Base-by-base conservation (phyloP, 2,888 invertebrate species). In the Caenorhabditis becei region DNA sequence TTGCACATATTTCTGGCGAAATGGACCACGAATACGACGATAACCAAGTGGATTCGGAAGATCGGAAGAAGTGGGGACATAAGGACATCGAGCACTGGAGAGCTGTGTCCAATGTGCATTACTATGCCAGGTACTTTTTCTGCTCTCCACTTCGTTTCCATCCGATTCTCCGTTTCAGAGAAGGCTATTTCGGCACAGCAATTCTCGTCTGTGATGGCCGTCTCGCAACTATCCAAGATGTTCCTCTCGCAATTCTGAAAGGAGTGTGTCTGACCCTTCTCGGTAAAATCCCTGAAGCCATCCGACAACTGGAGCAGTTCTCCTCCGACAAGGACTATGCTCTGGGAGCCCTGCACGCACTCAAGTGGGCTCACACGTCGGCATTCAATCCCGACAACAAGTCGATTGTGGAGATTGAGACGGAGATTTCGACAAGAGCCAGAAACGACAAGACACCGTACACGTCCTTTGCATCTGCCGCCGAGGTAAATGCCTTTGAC, bases 201-300 rank as follows among this genome's bases (percentile, higher is more conserved):
- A 54, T 84, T 2, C 63, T 75, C 2, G 67, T 72, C 4, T 80
- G 78, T 56, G 82, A 83, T 11, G 72, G 63, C 7, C 11, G 71
- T 8, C 56, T 83, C 10, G 74, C 74, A 1, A 54, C 66, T 14
- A 61, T 69, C 2, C 51, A 70, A 37, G 83, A 82, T 4, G 35
- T 58, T 20, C 56, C 77, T 32, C 26, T 80, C 7, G 37, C 67
- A n/a, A 63, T 83, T 49, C 62, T 83, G 1, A 80, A 82, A 58
- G 83, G 82, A 28, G 82, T 83, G 23, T 69, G 77, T 51, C 62
- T 82, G 16, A 69, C 70, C 23, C 77, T 80, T 11, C 41, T 81
- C 3, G 80, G 89, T 1, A 87, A 86, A 72, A 59, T 86, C 1
- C 72, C 89, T 3, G 89, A 89, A 41, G 88, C 88, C 0, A 85